Percentiles rank a stretch among this genome's conserved stretches.
Conservation (phyloP, 2,888 invertebrate species). For the Steinernema carpocapsae region DNA sequence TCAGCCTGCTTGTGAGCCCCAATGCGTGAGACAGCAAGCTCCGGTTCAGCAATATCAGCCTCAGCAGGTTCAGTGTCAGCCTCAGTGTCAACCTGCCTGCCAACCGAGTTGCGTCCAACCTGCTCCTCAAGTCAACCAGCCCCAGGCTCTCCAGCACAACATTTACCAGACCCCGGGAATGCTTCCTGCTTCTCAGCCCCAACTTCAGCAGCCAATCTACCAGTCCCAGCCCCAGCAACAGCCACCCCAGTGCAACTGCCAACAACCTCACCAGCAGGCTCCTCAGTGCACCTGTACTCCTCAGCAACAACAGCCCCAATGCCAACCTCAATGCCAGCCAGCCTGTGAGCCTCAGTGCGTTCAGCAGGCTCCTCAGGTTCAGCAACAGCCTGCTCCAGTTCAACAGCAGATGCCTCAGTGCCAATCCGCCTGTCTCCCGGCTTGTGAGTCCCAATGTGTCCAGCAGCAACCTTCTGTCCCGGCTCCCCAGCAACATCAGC, state of each 20-base stretch:
- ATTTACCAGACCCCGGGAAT: neutral
- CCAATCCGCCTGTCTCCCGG: neutral
- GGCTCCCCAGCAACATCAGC: slow-evolving; percentile 16
- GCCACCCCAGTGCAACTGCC: slow-evolving; percentile 1
- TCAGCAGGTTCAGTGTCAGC: slow-evolving; percentile 31
- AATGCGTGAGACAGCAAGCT: slow-evolving; percentile 1
- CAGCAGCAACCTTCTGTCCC: neutral
- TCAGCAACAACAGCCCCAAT: slow-evolving; percentile 17
- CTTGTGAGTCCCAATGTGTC: neutral
- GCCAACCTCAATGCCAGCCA: slow-evolving; percentile 25
- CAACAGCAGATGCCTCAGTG: slow-evolving; percentile 3
- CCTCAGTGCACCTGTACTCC: too few species aligned
- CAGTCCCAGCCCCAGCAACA: neutral
- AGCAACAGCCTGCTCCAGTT: neutral
- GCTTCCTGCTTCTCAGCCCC: slow-evolving; percentile 3
- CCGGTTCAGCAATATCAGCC: neutral
- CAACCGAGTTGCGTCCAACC: too few species aligned
- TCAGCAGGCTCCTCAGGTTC: neutral
- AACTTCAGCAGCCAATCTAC: neutral
- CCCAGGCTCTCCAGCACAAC: neutral
- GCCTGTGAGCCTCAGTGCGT: slow-evolving; percentile 27
- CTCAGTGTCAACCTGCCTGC: slow-evolving; percentile 11
- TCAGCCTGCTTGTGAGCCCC: slow-evolving; percentile 30
- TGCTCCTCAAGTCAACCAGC: neutral
- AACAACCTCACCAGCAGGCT: slow-evolving; percentile 18